Evolutionary conservation across 2,888 invertebrate species (phyloP), one percentile per base, ranked within the genome.

Genomic region (Drosophila setosimentum): DNA sequence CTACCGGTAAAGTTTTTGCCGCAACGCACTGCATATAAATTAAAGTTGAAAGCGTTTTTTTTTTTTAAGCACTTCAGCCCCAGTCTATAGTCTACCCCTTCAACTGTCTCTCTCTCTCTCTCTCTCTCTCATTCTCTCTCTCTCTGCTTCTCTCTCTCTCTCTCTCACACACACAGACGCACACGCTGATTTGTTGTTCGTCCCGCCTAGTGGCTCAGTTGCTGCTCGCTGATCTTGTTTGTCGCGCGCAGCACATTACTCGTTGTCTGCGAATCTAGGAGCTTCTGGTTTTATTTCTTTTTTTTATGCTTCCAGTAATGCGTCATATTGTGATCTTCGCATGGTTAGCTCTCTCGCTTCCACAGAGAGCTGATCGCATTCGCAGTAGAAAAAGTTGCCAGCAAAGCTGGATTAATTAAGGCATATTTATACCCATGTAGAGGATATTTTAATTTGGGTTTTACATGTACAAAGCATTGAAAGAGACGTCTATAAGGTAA

Each of bases 181-280:
- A n/a, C 2, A 2, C 11, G 6, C 27, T 27, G 35, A 18, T 18
- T 27, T 27, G 53, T 24, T 18, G 40, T 30, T 32, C n/a, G 27
- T 33, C 62, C 42, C 42, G 33, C 42, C 42, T 63, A 27, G 62
- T 45, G 40, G 59, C 51, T 66, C 64, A 72, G 78, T 68, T 66
- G 68, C 70, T 86, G 86, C 73, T 85, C 81, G 85, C 73, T 91
- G 91, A 91, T 91, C 91, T 91, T 89, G 91, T 87, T 89, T 89
- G 83, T 87, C 84, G 88, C 85, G 80, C 78, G 81, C 80, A 85
- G 68, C 73, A 75, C 88, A 84, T 89, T 89, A 87, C 82, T 73
- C 76, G 75, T 82, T 77, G 74, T 57, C 29, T 57, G 40, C 57
- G 27, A 27, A 21, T 80, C 83, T 70, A 67, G 75, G 76, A 71